These are phyloP conservation scores for Rhogogaster chlorosoma DNA, from an alignment of 2,888 invertebrate species.

Conservation along the genomic window DNA sequence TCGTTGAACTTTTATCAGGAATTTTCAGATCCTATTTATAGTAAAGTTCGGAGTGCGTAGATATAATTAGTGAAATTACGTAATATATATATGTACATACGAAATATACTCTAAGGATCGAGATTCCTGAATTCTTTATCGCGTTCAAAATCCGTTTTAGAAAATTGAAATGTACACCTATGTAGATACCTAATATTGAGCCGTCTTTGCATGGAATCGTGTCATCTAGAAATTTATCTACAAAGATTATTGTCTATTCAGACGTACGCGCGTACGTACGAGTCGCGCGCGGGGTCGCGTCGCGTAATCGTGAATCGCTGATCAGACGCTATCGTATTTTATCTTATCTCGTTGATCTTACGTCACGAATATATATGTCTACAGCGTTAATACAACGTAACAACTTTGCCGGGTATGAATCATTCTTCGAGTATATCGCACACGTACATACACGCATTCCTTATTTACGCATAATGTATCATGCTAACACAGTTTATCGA, in stretches of 20 bases:
- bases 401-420: conserved; percentile 24
- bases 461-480: not conserved
- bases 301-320: conserved; percentile 6
- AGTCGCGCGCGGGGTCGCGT: not conserved
- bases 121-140: not conserved
- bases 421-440: not conserved
- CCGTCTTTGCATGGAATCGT: not conserved
- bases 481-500: conserved; percentile 23
- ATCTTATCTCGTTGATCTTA: conserved; percentile 22
- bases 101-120: not conserved
- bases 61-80: conserved; percentile 4
- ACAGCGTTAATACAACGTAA: not conserved
- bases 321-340: conserved; percentile 20
- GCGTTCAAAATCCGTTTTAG: not conserved
- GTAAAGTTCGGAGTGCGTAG: not conserved
- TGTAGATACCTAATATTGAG: not conserved
- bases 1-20: conserved; percentile 51
- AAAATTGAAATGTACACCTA: not conserved
- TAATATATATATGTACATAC: not conserved
- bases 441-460: not conserved
- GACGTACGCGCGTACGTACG: not conserved
- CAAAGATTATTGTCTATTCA: not conserved
- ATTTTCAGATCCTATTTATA: conserved; percentile 24
- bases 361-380: conserved; percentile 1
- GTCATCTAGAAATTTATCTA: not conserved